phyloP scores from a whole-genome alignment of 2,797 vertebrate species.

The Mormyrus hasselquistii region DNA sequence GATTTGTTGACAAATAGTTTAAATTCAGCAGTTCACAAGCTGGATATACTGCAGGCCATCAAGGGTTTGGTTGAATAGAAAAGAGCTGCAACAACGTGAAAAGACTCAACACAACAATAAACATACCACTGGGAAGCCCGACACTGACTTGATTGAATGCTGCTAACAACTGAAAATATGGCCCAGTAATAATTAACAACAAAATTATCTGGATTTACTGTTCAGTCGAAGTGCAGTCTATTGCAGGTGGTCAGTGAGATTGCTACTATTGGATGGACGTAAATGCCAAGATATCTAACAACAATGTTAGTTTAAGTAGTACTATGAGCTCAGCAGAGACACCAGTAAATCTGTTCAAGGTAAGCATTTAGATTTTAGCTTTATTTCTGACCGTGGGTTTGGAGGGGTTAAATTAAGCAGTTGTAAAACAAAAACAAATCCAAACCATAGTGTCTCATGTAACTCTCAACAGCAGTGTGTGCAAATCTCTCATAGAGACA shows the following conservation, averaged over 20 bases:
- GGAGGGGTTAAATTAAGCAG: no score
- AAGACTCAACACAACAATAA: background rate
- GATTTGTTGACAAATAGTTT: background rate
- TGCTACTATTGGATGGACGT: background rate
- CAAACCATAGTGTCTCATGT: no score
- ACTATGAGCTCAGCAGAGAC: background rate
- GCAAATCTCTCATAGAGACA: no score
- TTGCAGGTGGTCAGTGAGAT: background rate
- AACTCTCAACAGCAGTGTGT: no score
- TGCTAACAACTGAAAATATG: background rate
- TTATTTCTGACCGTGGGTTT: no score
- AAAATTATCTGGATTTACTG: background rate
- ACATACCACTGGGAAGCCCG: background rate
- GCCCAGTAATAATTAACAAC: background rate
- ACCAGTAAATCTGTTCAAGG: no score
- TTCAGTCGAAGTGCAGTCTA: background rate
- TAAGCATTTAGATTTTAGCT: no score
- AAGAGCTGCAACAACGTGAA: background rate
- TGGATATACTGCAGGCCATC: background rate
- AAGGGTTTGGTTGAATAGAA: background rate
- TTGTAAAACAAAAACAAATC: no score
- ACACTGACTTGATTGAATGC: background rate
- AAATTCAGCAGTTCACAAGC: background rate
- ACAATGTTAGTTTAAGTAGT: background rate
- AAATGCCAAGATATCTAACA: background rate